phyloP scores from a whole-genome alignment of 2,113 vertebrate species.

The Calonectris borealis region DNA sequence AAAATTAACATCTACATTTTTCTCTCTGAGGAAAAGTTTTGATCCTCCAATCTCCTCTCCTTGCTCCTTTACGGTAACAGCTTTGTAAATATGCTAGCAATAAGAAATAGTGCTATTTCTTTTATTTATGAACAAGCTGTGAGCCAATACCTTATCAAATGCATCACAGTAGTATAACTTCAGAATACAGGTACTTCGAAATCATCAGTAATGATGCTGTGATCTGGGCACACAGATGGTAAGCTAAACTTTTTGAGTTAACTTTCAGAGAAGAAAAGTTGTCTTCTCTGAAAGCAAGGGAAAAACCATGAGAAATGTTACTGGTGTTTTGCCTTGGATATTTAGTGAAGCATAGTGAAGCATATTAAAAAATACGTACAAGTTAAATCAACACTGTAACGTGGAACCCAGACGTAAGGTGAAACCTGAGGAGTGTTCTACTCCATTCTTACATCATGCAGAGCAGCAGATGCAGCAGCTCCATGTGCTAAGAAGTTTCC shows the following conservation, averaged over 20 bases:
- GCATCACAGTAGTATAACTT: background rate
- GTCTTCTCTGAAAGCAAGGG: background rate
- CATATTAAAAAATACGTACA: background rate
- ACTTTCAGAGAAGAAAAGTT: background rate
- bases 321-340: background rate
- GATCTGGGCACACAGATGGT: background rate
- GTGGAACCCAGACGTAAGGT: background rate
- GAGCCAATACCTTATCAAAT: background rate
- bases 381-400: background rate
- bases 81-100: background rate
- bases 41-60: background rate
- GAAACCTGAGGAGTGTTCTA: background rate
- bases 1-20: background rate
- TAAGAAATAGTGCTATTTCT: background rate
- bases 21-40: background rate
- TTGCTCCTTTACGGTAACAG: background rate
- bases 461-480: background rate
- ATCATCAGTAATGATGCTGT: background rate
- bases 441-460: accelerated
- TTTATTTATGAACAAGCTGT: background rate
- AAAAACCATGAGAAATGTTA: background rate
- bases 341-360: background rate
- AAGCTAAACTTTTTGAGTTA: background rate
- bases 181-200: background rate
- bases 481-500: background rate